Evolutionary conservation across 2,888 invertebrate genomes (phyloP), one percentile per base, ranked within the genome.

Genomic region (Ptychoptera contaminata): DNA sequence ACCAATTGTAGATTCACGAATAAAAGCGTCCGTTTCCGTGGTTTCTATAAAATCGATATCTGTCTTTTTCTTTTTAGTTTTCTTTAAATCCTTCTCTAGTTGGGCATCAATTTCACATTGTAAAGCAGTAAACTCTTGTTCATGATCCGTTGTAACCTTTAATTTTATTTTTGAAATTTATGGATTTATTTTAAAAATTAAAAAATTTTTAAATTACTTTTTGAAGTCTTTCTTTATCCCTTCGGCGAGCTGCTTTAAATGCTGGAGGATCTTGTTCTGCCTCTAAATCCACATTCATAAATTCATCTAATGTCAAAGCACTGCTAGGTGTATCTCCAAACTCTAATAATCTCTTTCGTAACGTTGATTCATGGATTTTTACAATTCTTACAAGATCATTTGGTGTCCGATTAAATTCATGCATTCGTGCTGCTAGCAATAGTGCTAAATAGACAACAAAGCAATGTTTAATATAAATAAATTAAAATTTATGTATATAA

Each of bases 261-360:
- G 91, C 86, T 0, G 96, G 96, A 8, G 96, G 66, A 65, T 96
- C 96, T 62, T 91, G 90, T 57, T 93, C 93, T 54, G 92, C 90
- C 60, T 96, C 94, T 52, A 98, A 68, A 61, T 98, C 96, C 1
- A 97, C 88, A 0, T 83, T 85, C 80, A 93, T 86, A 61, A 98
- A 98, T 68, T 98, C 96, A 54, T 97, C 94, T 23, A 96, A 69
- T 0, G 97, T 96, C 43, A 98, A 68, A 8, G 84, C 81, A 57
- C 94, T 91, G 10, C 94, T 92, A 0, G 97, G 93, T 0, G 98
- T 98, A 54, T 92, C 91, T 1, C 92, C 91, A 63, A 98, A 98
- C 68, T 98, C 98, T 29, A 84, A 74, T 35, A 98, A 70, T 47
- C 87, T 76, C 70, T 93, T 94, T 45, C 90, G 74, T 35, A 96